These are phyloP conservation scores for Gryon sp. DNA, from an alignment of 1,140 invertebrate genomes.

Conservation along the genomic window DNA sequence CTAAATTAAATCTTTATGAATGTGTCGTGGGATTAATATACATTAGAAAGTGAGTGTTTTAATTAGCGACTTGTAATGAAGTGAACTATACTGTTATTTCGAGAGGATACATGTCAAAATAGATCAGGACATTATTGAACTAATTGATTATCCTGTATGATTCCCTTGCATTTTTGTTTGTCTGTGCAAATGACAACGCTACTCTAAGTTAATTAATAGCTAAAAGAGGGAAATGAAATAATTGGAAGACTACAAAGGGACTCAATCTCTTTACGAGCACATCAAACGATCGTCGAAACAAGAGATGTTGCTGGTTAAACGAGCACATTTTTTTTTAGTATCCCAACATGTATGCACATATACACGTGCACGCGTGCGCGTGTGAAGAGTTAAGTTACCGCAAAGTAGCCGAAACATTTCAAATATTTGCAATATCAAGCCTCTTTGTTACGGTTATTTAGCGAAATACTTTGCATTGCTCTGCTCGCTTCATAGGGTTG, in stretches of 20 bases:
- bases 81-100: background rate
- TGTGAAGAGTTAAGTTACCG: slow-evolving; percentile 28
- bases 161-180: slow-evolving; percentile 6
- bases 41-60: too few relatives aligned
- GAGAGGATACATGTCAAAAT: background rate
- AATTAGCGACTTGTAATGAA: slow-evolving; percentile 10
- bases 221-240: slow-evolving; percentile 8
- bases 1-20: background rate
- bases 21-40: background rate
- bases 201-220: slow-evolving; percentile 17
- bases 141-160: slow-evolving; percentile 1
- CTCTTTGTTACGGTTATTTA: slow-evolving; percentile 56
- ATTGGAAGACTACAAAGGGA: slow-evolving; percentile 24
- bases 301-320: slow-evolving; percentile 21
- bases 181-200: background rate
- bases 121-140: background rate
- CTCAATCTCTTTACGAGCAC: background rate
- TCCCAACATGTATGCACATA: too few relatives aligned
- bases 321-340: slow-evolving; percentile 7
- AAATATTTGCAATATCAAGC: slow-evolving; percentile 54
- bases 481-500: slow-evolving; percentile 20
- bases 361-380: too few relatives aligned
- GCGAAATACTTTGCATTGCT: slow-evolving; percentile 51
- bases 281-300: slow-evolving; percentile 37
- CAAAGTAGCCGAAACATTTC: slow-evolving; percentile 49